Conservation (phyloP, 2,797 vertebrate genomes). For the Platalea minor region DNA sequence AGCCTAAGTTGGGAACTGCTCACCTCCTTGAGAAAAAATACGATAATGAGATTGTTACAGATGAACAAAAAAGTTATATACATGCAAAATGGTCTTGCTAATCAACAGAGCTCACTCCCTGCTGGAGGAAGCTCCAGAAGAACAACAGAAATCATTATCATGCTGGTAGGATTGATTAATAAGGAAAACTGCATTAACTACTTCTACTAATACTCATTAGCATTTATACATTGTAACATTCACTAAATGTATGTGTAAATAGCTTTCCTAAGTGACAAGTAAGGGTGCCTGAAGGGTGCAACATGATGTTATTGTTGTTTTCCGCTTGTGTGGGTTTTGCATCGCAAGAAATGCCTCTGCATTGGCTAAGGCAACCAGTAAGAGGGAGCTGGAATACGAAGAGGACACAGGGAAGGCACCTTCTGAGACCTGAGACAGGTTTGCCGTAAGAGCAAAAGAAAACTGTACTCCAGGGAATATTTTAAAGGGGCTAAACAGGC, state of each 20-base stretch:
- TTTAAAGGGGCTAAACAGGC: neutral
- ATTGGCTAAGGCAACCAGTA: neutral
- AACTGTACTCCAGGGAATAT: neutral
- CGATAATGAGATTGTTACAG: slow-evolving; percentile 33
- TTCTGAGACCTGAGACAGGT: neutral
- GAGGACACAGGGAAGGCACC: neutral
- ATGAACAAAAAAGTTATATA: slow-evolving; percentile 41
- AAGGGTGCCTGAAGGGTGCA: slow-evolving; percentile 43
- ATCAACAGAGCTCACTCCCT: slow-evolving; percentile 53
- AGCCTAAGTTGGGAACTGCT: neutral
- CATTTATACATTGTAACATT: slow-evolving; percentile 48
- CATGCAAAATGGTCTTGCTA: slow-evolving; percentile 43
- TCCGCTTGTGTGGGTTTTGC: neutral
- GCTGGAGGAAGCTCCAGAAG: slow-evolving; percentile 50
- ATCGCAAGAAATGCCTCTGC: fast-evolving
- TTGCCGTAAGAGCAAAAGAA: fast-evolving
- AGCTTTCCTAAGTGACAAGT: slow-evolving; percentile 32
- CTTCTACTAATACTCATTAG: slow-evolving; percentile 59
- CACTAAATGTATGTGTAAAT: slow-evolving; percentile 38
- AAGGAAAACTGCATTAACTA: slow-evolving; percentile 52
- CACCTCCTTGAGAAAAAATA: neutral
- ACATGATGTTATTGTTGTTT: neutral
- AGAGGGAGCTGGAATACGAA: neutral
- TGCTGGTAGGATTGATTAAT: slow-evolving; percentile 62
- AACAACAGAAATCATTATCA: slow-evolving; percentile 57